Evolutionary conservation across 2,797 vertebrate species (phyloP).

Genomic region (Arctocebus calabarensis): DNA sequence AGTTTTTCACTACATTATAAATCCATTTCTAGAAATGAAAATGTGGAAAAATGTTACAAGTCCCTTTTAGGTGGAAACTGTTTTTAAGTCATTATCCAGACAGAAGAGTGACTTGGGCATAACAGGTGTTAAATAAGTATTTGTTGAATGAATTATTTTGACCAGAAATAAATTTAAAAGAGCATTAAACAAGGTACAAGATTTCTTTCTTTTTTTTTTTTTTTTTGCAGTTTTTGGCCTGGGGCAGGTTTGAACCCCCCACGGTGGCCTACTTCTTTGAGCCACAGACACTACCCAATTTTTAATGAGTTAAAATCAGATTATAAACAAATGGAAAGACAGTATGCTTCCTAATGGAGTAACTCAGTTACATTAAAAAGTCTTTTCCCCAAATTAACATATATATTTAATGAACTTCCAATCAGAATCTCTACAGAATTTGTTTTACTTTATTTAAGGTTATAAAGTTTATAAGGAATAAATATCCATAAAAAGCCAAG

Average conservation of each 20-base stretch:
- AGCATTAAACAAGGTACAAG: neutral
- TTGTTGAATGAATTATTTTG: neutral
- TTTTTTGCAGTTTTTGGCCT: no score
- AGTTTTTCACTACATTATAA: neutral
- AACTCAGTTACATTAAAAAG: neutral
- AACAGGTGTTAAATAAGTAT: neutral
- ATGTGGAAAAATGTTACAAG: neutral
- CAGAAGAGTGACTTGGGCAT: neutral
- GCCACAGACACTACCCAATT: no score
- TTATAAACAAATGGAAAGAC: conserved; percentile 12
- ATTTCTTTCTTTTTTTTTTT: no score
- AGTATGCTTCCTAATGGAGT: neutral
- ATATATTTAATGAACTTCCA: neutral
- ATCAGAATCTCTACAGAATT: neutral
- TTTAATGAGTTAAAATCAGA: neutral
- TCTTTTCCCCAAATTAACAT: neutral
- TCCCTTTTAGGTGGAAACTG: neutral
- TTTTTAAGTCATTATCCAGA: neutral
- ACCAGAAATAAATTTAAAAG: neutral
- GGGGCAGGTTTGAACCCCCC: no score
- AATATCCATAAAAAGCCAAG: neutral
- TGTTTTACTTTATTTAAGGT: conserved; percentile 2
- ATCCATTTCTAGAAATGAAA: neutral
- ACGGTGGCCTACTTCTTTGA: no score
- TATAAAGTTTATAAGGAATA: neutral